Evolutionary conservation across 2,888 invertebrate genomes (phyloP), one percentile per base, ranked within the genome.

Genomic region (Muscina levida): DNA sequence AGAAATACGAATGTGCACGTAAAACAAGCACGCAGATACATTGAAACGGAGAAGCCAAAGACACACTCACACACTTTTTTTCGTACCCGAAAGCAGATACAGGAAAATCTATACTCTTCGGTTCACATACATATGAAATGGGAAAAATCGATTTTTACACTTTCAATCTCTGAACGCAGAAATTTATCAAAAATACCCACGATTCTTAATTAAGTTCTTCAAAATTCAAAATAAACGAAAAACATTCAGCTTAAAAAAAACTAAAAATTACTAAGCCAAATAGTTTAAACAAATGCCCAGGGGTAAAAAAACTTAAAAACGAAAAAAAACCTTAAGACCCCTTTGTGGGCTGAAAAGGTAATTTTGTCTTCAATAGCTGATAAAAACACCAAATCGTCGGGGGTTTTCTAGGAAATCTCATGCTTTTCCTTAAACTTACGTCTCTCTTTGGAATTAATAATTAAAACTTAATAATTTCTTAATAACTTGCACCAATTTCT

Each of bases 391-490:
- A 59, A 71, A 42, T 44, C 51, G 1, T 19, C 48, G 46, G 62
- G 51, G 57, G 42, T 75, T 77, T 57, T 66, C 44, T 19, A 65
- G 65, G 79, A 44, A 56, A 59, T 65, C 42, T 56, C 53, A 4
- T 42, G 37, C 19, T 39, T 26, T 51, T 10, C 1, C 59, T 42
- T 26, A 82, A 89, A 89, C 90, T 90, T 89, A 89, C 89, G 88
- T 89, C 90, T 89, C 87, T 89, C 85, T 87, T 85, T 82, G 79
- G 77, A 72, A 73, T 83, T 81, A 83, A 84, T 15, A 62, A 66
- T 59, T 59, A 37, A 46, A 67, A 66, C 13, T 70, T 70, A 44
- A 26, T 46, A 59, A 74, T 46, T 67, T 31, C 51, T 15, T 19
- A 42, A 51, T 8, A 17, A 68, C 57, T 22, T 66, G 44, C 72